These are phyloP conservation scores for Amiota communis DNA, from an alignment of 2,888 invertebrate species.

Conservation along the genomic window DNA sequence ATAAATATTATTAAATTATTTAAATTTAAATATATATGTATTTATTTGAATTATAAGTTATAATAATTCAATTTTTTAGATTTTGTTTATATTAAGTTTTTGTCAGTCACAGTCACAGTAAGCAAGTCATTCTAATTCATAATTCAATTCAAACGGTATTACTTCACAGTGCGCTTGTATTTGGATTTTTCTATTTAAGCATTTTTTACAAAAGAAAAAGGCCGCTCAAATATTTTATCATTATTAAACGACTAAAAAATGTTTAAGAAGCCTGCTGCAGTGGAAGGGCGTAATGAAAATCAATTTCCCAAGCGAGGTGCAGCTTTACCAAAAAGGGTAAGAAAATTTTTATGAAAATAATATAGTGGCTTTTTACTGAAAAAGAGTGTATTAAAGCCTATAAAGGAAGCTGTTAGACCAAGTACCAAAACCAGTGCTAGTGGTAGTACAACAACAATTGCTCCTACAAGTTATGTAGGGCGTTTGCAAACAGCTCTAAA, in stretches of 20 bases:
- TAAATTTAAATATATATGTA: too few species aligned
- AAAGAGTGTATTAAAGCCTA: constrained; percentile 43
- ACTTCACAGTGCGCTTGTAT: constrained; percentile 51
- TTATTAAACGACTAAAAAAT: constrained; percentile 35
- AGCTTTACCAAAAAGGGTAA: constrained; percentile 4
- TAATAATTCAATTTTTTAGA: background rate
- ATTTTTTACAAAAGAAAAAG: constrained; percentile 3
- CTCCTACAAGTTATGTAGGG: constrained; percentile 28
- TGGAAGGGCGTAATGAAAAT: constrained; percentile 57
- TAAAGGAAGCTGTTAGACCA: constrained; percentile 23
- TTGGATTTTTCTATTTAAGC: constrained; percentile 47
- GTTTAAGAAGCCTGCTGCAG: constrained; percentile 50
- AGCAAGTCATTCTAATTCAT: constrained; percentile 12
- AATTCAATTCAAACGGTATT: constrained; percentile 60
- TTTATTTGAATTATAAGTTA: too few species aligned
- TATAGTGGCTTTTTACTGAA: too few species aligned
- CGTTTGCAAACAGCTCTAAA: constrained; percentile 34
- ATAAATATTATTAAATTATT: too few species aligned
- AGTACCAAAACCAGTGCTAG: constrained; percentile 24
- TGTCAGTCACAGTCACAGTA: background rate
- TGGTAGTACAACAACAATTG: background rate
- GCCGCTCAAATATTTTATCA: too few species aligned
- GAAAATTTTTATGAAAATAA: too few species aligned
- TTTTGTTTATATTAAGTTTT: background rate
- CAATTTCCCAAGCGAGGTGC: constrained; percentile 32